Conservation (phyloP, 2,888 invertebrate genomes). For the Mesopsocus fuscifrons region DNA sequence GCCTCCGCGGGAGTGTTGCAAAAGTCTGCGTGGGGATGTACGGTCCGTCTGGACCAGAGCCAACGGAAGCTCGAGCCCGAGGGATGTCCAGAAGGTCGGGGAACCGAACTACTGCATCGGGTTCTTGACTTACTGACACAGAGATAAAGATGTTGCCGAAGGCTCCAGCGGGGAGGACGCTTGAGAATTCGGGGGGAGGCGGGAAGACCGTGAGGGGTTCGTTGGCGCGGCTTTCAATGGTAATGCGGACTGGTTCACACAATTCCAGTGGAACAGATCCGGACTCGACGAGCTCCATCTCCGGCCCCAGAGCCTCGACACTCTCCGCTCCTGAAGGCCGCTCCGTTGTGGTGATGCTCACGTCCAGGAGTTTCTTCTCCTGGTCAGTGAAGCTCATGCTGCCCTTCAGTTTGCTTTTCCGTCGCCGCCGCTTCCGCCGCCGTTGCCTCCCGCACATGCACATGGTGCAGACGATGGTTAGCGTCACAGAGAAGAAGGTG, state of each 20-base stretch:
- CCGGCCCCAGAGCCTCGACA: slow-evolving; percentile 41
- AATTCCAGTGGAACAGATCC: slow-evolving; percentile 20
- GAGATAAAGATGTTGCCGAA: slow-evolving; percentile 71
- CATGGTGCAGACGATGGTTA: slow-evolving; percentile 38
- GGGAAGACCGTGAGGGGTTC: slow-evolving; percentile 25
- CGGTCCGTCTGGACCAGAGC: slow-evolving; percentile 21
- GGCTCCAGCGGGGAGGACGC: slow-evolving; percentile 28
- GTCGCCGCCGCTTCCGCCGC: slow-evolving; percentile 29
- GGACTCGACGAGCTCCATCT: slow-evolving; percentile 30
- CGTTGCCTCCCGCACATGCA: slow-evolving; percentile 34
- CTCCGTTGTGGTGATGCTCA: slow-evolving; percentile 52
- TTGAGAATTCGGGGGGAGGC: slow-evolving; percentile 34
- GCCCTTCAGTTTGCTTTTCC: slow-evolving; percentile 50
- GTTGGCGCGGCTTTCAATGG: slow-evolving; percentile 29
- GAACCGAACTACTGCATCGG: slow-evolving; percentile 39
- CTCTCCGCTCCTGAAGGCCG: slow-evolving; percentile 33
- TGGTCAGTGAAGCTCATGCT: slow-evolving; percentile 74
- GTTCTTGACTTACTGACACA: slow-evolving; percentile 56
- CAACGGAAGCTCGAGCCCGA: slow-evolving; percentile 25
- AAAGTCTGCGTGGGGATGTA: slow-evolving; percentile 23
- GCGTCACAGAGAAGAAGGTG: slow-evolving; percentile 37
- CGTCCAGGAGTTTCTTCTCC: slow-evolving; percentile 67
- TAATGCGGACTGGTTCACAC: slow-evolving; percentile 29
- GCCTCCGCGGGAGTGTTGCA: slow-evolving; percentile 30
- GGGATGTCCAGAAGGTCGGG: slow-evolving; percentile 63